Conservation (phyloP, 2,113 vertebrate genomes). For the Corythornis cristatus region DNA sequence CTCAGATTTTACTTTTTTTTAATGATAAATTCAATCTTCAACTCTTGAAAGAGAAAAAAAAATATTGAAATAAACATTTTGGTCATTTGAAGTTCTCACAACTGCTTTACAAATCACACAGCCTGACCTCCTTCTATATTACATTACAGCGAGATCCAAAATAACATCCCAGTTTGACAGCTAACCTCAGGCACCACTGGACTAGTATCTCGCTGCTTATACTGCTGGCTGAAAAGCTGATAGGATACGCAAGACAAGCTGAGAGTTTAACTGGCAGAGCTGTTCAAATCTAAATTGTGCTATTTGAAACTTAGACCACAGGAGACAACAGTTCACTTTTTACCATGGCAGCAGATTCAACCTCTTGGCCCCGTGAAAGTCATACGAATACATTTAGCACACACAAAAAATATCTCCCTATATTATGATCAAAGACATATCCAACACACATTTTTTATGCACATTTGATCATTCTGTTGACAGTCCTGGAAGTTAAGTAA, state of each 20-base stretch:
- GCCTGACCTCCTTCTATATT: conserved; percentile 72
- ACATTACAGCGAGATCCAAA: conserved; percentile 78
- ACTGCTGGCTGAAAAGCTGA: conserved; percentile 50
- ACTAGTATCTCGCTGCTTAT: conserved; percentile 40
- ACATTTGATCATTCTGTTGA: conserved; percentile 86
- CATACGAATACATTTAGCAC: conserved; percentile 83
- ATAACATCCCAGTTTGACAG: conserved; percentile 79
- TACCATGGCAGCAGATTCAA: conserved; percentile 83
- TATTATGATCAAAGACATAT: conserved; percentile 77
- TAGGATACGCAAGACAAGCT: conserved; percentile 59
- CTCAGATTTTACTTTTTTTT: neutral
- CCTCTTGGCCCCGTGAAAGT: conserved; percentile 81
- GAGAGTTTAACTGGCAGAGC: conserved; percentile 64
- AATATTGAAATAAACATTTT: conserved; percentile 11
- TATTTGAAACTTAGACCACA: conserved; percentile 72
- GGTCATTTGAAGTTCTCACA: conserved; percentile 39
- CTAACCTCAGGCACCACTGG: conserved; percentile 74
- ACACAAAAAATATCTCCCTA: conserved; percentile 75
- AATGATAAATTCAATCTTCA: neutral
- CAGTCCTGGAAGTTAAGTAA: conserved; percentile 85
- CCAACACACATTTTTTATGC: conserved; percentile 81
- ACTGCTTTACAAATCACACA: conserved; percentile 76
- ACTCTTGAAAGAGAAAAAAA: neutral
- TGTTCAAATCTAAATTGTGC: conserved; percentile 58
- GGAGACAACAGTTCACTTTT: conserved; percentile 82